These are phyloP conservation scores for Apantesis nais DNA, from an alignment of 2,888 invertebrate species.

Conservation along the genomic window DNA sequence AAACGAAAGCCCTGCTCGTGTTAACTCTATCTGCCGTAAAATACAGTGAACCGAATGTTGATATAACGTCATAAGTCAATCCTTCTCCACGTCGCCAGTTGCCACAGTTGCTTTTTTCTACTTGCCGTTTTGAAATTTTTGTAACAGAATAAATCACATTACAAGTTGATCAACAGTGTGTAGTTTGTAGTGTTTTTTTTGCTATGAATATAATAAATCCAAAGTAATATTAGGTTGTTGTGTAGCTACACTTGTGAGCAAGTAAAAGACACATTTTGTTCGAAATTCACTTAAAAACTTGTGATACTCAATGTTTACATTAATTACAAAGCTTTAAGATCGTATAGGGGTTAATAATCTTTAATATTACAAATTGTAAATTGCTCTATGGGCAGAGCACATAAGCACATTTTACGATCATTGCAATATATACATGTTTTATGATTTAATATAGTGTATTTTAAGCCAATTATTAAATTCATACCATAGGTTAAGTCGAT, in stretches of 20 bases:
- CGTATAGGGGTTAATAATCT: background rate
- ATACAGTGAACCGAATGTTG: background rate
- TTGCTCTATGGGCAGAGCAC: background rate
- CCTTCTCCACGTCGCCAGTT: constrained; percentile 7
- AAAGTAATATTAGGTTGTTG: background rate
- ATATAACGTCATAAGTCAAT: background rate
- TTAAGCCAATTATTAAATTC: background rate
- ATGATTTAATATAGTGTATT: background rate
- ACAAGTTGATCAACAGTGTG: background rate
- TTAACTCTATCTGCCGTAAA: background rate
- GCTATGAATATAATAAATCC: background rate
- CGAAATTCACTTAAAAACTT: background rate
- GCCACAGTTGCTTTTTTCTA: constrained; percentile 6
- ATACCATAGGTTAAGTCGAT: background rate
- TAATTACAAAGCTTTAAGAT: constrained; percentile 1
- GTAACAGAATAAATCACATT: background rate
- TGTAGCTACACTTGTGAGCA: background rate
- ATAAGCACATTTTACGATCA: background rate
- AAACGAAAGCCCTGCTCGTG: background rate
- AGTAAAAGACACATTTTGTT: background rate
- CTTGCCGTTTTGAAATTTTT: background rate
- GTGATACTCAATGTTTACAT: background rate
- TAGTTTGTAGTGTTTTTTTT: background rate
- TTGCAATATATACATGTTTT: background rate
- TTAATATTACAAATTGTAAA: background rate